phyloP scores from a whole-genome alignment of 2,888 invertebrate species.

The Drosophila cognata region DNA sequence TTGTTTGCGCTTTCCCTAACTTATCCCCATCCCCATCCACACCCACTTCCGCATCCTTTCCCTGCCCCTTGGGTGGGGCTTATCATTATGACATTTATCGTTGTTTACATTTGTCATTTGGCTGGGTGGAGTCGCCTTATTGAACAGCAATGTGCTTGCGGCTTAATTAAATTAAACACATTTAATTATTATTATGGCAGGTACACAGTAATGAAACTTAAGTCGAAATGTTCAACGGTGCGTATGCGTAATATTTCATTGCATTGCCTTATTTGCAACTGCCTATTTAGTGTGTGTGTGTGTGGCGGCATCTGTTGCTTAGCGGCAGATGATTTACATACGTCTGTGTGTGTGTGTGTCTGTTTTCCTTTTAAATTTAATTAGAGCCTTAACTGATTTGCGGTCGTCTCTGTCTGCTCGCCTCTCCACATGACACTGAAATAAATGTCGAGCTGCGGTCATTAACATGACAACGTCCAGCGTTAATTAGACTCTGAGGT shows the following conservation, averaged over 20 bases:
- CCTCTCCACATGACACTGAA: slow-evolving; percentile 29
- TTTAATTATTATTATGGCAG: slow-evolving; percentile 8
- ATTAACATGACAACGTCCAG: slow-evolving; percentile 54
- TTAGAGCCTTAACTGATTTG: slow-evolving; percentile 60
- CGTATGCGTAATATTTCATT: slow-evolving; percentile 28
- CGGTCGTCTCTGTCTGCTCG: slow-evolving; percentile 33
- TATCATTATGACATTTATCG: slow-evolving; percentile 60
- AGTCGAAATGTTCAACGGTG: slow-evolving; percentile 1
- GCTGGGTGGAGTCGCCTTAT: slow-evolving; percentile 13
- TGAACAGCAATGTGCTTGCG: slow-evolving; percentile 13
- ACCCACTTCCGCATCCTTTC: too few relatives aligned
- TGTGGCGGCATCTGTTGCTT: slow-evolving; percentile 52
- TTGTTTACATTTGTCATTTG: slow-evolving; percentile 51
- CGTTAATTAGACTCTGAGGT: slow-evolving; percentile 58
- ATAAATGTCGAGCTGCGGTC: slow-evolving; percentile 61
- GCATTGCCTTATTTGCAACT: slow-evolving; percentile 10
- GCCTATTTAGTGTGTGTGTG: not conserved
- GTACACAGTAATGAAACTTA: not conserved
- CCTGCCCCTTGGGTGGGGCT: slow-evolving; percentile 28
- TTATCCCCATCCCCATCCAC: not conserved
- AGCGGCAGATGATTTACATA: not conserved
- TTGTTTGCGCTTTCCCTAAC: not conserved
- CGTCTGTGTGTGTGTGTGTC: slow-evolving; percentile 1
- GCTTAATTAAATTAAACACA: slow-evolving; percentile 23
- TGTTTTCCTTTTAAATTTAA: slow-evolving; percentile 50